Evolutionary conservation across 1,140 invertebrate species (phyloP), one percentile per base, ranked within the genome.

Genomic region (Bacillus rossius): DNA sequence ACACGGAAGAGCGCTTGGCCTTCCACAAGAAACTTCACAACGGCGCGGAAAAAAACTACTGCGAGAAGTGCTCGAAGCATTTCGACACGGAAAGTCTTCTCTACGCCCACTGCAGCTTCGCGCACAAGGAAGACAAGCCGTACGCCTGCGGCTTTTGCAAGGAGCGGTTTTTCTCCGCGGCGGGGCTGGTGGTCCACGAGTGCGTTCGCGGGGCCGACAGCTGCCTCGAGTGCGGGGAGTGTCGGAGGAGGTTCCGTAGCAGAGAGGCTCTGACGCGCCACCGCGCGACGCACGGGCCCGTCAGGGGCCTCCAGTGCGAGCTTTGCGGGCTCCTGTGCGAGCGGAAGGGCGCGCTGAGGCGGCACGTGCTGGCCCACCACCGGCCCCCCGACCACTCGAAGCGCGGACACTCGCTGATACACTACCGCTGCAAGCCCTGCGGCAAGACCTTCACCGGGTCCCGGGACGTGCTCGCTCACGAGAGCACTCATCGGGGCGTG

Each of bases 261-360:
- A 14, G 26, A 49, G 55, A 57, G 14, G 49, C 55, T n/a, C 43
- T 57, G 16, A 57, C 47, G 55, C 42, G 42, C 34, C 78, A 80
- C 48, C 70, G 72, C 3, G 73, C 79, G 4, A 77, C 75, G 2
- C 78, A 80, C 70, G 69, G 78, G 57, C 71, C 75, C 66, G 75
- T 77, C 56, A 79, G 79, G 43, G 77, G 77, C 3, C 79, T 76
- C 69, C 75, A 77, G 63, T 80, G 78, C 57, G 75, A 79, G 65
- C 77, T 78, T 34, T 80, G 78, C 57, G 62, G 76, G 58, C 75
- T 78, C 64, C 76, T 74, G 34, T 63, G 55, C n/a, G 43, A 34
- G 14, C 43, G 55, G 14, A 57, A 57, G 25, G 49, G 43, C 20
- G 10, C 49, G 20, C 41, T 57, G 23, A 48, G 41, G 25, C 55